These are phyloP conservation scores for Galaxias olidus DNA, from an alignment of 2,797 vertebrate species.

Conservation along the genomic window DNA sequence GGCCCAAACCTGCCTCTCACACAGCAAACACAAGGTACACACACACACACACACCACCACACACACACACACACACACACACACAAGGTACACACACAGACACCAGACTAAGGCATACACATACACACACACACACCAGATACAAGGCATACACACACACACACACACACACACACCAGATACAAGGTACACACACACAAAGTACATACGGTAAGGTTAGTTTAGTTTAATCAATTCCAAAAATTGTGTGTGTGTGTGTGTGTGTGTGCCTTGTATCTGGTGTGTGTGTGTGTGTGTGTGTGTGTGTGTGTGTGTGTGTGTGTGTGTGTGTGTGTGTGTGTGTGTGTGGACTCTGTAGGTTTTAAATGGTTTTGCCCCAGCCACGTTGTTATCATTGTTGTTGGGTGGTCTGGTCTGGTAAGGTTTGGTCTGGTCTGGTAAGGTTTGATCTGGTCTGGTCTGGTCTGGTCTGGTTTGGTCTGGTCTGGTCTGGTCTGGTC, in stretches of 20 bases:
- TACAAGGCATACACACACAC: background rate
- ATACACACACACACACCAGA: constrained; percentile 10
- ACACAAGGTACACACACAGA: constrained; percentile 9
- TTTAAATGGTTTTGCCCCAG: background rate
- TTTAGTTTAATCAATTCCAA: too few relatives aligned
- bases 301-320: constrained; percentile 8
- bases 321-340: background rate
- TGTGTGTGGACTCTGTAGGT: background rate
- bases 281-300: constrained; percentile 8
- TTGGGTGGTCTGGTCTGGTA: too few relatives aligned
- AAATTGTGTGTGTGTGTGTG: too few relatives aligned
- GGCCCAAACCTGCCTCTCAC: constrained; percentile 78
- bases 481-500: too few relatives aligned
- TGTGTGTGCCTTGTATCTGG: too few relatives aligned
- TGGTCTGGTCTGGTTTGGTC: too few relatives aligned
- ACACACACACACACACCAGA: background rate
- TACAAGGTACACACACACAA: background rate
- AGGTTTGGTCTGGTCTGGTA: too few relatives aligned
- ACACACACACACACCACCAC: constrained; percentile 9
- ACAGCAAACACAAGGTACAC: constrained; percentile 74
- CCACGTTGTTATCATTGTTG: background rate
- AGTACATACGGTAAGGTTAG: too few relatives aligned
- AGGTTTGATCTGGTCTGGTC: too few relatives aligned
- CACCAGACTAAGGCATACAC: too few relatives aligned
- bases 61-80: constrained; percentile 13